These are phyloP conservation scores for Abrostola tripartita DNA, from an alignment of 2,888 invertebrate genomes.

Conservation along the genomic window DNA sequence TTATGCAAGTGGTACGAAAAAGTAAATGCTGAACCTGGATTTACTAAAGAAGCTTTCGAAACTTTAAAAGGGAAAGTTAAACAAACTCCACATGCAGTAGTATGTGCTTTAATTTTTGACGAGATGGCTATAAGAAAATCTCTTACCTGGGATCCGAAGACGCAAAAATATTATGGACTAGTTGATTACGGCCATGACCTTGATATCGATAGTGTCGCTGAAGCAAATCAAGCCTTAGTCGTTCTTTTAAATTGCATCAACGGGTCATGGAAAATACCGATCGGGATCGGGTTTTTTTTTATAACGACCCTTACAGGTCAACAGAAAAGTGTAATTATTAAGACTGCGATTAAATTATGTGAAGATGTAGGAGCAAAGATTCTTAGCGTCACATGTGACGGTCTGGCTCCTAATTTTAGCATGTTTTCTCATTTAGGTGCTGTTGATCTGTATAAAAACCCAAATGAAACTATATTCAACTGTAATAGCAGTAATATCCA, in stretches of 20 bases:
- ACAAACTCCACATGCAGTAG: conserved; percentile 4
- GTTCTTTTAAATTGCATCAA: conserved; percentile 29
- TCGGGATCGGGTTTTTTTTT: conserved; percentile 39
- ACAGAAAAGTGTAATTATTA: conserved; percentile 14
- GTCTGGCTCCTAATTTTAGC: conserved; percentile 14
- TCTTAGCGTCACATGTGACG: conserved; percentile 19
- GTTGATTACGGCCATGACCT: conserved; percentile 21
- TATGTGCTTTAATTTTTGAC: conserved; percentile 23
- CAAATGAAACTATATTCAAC: too few species aligned
- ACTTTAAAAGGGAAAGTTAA: conserved; percentile 15
- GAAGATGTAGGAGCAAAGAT: conserved; percentile 23
- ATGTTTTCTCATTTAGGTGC: background rate
- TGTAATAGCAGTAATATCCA: too few species aligned
- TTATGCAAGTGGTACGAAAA: conserved; percentile 24
- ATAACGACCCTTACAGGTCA: conserved; percentile 20
- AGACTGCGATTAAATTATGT: conserved; percentile 11
- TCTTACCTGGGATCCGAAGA: conserved; percentile 28
- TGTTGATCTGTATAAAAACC: background rate
- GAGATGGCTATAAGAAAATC: conserved; percentile 39
- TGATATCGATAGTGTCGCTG: conserved; percentile 19
- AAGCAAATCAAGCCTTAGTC: conserved; percentile 33
- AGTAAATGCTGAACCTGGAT: conserved; percentile 22
- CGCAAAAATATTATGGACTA: conserved; percentile 28
- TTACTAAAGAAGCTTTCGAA: conserved; percentile 21
- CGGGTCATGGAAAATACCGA: conserved; percentile 13